These are phyloP conservation scores for Polydrusus pterygomalis DNA, from an alignment of 2,888 invertebrate species.

Conservation along the genomic window DNA sequence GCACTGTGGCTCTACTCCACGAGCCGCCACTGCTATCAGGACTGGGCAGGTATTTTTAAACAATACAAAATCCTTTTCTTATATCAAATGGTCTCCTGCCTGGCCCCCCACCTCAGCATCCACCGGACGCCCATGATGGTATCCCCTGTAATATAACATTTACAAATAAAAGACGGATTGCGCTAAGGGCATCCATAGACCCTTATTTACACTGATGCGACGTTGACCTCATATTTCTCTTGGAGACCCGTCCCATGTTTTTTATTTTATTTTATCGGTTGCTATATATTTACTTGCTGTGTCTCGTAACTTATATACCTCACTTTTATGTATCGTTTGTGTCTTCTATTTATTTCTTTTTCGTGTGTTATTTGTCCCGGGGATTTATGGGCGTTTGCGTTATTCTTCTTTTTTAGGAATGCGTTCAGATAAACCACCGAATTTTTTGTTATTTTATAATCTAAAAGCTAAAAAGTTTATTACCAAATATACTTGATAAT, in stretches of 20 bases:
- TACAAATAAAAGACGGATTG: background rate
- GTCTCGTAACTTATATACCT: conserved; percentile 19
- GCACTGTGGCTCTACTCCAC: too few relatives aligned
- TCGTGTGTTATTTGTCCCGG: conserved; percentile 24
- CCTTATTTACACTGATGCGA: conserved; percentile 9
- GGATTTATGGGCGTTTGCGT: conserved; percentile 10
- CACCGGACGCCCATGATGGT: background rate
- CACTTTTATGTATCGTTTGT: conserved; percentile 29
- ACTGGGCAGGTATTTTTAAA: too few relatives aligned
- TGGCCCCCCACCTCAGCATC: too few relatives aligned
- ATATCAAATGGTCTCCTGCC: too few relatives aligned
- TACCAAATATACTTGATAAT: too few relatives aligned
- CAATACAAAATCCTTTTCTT: too few relatives aligned
- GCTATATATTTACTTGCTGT: conserved; percentile 22
- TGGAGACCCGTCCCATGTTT: conserved; percentile 12
- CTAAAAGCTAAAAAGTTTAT: too few relatives aligned
- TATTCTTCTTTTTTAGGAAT: conserved; percentile 14
- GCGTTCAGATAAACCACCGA: background rate
- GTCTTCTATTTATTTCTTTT: conserved; percentile 27
- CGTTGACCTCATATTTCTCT: conserved; percentile 19
- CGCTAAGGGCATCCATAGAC: background rate
- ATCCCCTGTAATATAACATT: background rate
- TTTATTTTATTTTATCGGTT: conserved; percentile 24
- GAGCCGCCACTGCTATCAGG: too few relatives aligned
- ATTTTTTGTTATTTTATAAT: background rate